Conservation (phyloP, 2,888 invertebrate species). For the Spicauda simplicius region DNA sequence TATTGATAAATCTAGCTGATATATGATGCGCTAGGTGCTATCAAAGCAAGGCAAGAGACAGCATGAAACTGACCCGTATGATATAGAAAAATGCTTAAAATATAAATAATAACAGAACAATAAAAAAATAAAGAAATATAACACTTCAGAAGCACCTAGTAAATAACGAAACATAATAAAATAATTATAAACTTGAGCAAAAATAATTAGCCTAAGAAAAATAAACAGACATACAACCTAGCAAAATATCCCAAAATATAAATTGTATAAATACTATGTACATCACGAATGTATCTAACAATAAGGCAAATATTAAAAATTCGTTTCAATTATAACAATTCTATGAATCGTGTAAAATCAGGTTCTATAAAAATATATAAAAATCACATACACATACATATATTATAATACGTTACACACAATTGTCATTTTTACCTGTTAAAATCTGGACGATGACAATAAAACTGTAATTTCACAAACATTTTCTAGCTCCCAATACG, state of each 20-base stretch:
- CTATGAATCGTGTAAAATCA: slow-evolving; percentile 6
- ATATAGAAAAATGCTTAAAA: slow-evolving; percentile 28
- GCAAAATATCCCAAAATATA: slow-evolving; percentile 28
- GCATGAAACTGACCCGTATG: background rate
- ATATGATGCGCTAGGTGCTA: background rate
- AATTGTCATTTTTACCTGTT: slow-evolving; percentile 48
- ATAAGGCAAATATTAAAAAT: slow-evolving; percentile 14
- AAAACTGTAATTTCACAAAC: slow-evolving; percentile 53
- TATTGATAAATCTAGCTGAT: background rate
- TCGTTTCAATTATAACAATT: slow-evolving; percentile 13
- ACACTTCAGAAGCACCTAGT: slow-evolving; percentile 9
- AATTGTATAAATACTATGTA: slow-evolving; percentile 17
- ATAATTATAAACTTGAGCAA: slow-evolving; percentile 20
- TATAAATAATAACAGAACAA: slow-evolving; percentile 23
- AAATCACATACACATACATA: slow-evolving; percentile 45
- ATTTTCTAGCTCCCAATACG: slow-evolving; percentile 53
- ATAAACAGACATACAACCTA: slow-evolving; percentile 20
- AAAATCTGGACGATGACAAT: slow-evolving; percentile 50
- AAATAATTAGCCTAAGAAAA: slow-evolving; percentile 11
- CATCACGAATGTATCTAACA: slow-evolving; percentile 14
- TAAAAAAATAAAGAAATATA: background rate
- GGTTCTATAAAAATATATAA: background rate
- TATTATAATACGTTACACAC: slow-evolving; percentile 12
- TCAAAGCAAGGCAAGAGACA: background rate
- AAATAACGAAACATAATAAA: background rate